Conservation (phyloP, 2,888 invertebrate genomes). For the Graphium colonna region DNA sequence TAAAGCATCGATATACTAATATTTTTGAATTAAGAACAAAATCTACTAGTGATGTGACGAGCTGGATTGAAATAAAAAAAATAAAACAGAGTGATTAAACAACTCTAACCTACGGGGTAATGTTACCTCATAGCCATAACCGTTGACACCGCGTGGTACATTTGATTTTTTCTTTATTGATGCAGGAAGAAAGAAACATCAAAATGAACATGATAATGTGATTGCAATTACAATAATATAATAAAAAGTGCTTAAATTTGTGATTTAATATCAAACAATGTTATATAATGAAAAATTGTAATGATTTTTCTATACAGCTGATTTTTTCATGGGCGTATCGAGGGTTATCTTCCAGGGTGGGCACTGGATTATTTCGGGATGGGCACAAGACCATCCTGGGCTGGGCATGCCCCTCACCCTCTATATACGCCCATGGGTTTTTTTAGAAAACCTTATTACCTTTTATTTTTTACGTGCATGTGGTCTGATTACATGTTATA, state of each 20-base stretch:
- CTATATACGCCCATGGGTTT: too few species aligned
- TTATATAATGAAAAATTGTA: too few species aligned
- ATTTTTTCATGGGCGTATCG: too few species aligned
- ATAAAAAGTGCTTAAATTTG: conserved; percentile 27
- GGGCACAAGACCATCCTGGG: too few species aligned
- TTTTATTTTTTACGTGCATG: too few species aligned
- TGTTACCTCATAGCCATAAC: conserved; percentile 95
- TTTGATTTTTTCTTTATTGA: conserved; percentile 90
- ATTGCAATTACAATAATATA: conserved; percentile 33
- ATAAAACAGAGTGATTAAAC: conserved; percentile 28
- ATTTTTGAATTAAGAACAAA: not conserved
- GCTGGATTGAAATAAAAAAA: conserved; percentile 37
- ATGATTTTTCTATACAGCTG: too few species aligned
- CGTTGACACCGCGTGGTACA: conserved; percentile 97
- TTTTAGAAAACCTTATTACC: too few species aligned
- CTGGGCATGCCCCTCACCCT: too few species aligned
- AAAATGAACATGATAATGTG: conserved; percentile 69
- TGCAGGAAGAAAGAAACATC: conserved; percentile 81
- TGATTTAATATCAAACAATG: not conserved
- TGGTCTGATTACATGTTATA: too few species aligned
- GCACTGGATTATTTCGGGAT: too few species aligned
- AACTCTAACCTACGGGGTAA: conserved; percentile 65
- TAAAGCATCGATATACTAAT: conserved; percentile 2
- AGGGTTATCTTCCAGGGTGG: too few species aligned
- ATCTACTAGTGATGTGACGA: conserved; percentile 51